phyloP scores from a whole-genome alignment of 1,140 invertebrate genomes.

The Trachelipus rathkii region DNA sequence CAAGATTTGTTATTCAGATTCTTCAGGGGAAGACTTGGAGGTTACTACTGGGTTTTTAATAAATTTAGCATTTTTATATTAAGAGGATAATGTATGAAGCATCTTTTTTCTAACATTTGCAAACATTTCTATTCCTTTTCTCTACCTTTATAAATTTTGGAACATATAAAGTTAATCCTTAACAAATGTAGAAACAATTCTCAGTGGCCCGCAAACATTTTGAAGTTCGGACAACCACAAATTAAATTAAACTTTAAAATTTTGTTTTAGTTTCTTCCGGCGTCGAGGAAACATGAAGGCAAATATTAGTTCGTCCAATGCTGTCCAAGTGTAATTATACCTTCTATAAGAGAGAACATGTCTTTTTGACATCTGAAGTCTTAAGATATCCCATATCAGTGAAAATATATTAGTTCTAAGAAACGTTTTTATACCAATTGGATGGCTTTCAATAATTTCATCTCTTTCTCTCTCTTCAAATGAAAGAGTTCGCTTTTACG shows the following conservation, averaged over 20 bases:
- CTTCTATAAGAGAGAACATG: neutral
- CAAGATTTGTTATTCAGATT: neutral
- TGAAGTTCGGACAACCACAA: neutral
- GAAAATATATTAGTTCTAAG: neutral
- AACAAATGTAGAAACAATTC: neutral
- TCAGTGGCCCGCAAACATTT: neutral
- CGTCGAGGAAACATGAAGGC: neutral
- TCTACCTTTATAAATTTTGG: neutral
- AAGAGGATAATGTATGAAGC: neutral
- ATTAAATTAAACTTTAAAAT: neutral
- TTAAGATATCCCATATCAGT: constrained; percentile 2
- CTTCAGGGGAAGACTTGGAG: too few relatives aligned
- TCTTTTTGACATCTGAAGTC: neutral
- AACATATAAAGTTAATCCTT: neutral
- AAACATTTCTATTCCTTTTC: neutral
- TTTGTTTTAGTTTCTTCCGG: neutral
- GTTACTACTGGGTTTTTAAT: too few relatives aligned
- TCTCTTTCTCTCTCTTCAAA: neutral
- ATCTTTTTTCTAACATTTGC: neutral
- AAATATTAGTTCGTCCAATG: neutral
- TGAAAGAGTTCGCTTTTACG: too few relatives aligned
- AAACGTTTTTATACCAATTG: neutral
- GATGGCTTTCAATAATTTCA: neutral
- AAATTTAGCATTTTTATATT: too few relatives aligned
- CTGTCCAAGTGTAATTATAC: neutral